A percentile compares a stretch with the other conserved stretches of the same genome.
phyloP scores from a whole-genome alignment of 2,113 vertebrate genomes.

The Brachyhypopomus occidentalis region DNA sequence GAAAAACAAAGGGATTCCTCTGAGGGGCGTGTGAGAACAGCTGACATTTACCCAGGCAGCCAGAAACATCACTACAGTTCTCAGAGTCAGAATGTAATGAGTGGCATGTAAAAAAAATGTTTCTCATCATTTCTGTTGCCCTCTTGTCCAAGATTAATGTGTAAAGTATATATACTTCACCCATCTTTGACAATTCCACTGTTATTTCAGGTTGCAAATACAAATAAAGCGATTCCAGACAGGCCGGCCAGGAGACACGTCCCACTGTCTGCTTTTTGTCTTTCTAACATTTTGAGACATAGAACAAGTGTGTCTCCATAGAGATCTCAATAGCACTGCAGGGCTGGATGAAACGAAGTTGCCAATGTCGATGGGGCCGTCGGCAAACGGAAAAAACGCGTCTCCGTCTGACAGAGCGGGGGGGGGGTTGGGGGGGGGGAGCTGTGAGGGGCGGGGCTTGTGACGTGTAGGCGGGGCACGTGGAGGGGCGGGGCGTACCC shows the following conservation, averaged over 20 bases:
- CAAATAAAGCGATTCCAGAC: conserved; percentile 65
- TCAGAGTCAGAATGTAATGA: conserved; percentile 15
- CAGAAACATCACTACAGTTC: conserved; percentile 20
- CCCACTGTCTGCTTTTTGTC: not conserved
- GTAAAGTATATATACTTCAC: conserved; percentile 74
- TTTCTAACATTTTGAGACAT: not conserved
- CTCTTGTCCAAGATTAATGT: conserved; percentile 76
- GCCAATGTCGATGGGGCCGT: no score
- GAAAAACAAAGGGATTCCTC: not conserved
- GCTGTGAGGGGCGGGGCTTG: not conserved
- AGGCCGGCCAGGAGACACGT: not conserved
- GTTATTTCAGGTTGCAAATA: conserved; percentile 75
- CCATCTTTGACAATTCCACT: conserved; percentile 71
- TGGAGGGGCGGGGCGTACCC: conserved; percentile 72
- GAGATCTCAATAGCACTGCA: no score
- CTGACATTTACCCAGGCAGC: conserved; percentile 44
- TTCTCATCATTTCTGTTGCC: conserved; percentile 67
- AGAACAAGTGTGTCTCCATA: not conserved
- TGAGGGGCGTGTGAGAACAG: conserved; percentile 8
- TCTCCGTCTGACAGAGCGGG: not conserved
- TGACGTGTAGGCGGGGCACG: not conserved
- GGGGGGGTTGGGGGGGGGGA: no score
- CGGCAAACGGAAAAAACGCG: not conserved
- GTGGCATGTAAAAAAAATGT: not conserved
- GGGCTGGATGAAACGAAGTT: no score